Evolutionary conservation across 1,140 invertebrate genomes (phyloP).

Genomic region (Leptonema lineaticorne): DNA sequence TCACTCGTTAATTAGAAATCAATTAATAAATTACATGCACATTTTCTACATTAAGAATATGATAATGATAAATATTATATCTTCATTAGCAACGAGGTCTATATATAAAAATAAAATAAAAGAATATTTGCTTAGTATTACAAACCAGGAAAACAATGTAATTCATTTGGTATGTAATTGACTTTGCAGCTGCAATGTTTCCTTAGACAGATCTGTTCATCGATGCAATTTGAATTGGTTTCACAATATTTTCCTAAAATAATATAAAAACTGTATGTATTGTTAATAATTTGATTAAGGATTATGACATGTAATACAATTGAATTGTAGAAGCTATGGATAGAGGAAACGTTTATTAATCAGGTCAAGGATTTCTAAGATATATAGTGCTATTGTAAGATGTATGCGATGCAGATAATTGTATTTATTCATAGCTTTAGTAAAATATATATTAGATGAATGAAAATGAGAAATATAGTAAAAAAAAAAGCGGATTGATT

Average conservation of each 20-base stretch:
- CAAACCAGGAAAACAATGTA: constrained; percentile 35
- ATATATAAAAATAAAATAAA: neutral
- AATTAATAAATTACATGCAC: too few species aligned
- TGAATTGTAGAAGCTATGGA: neutral
- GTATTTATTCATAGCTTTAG: too few species aligned
- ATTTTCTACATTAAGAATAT: neutral
- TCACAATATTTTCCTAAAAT: constrained; percentile 21
- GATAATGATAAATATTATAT: neutral
- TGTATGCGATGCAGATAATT: too few species aligned
- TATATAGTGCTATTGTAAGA: too few species aligned
- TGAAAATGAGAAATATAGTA: too few species aligned
- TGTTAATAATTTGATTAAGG: neutral
- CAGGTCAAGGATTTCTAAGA: neutral
- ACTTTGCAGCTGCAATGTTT: constrained; percentile 32
- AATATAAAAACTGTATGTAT: neutral
- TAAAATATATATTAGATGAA: too few species aligned
- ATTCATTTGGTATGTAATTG: constrained; percentile 27
- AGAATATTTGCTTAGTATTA: neutral
- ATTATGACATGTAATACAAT: neutral
- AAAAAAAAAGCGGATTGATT: too few species aligned
- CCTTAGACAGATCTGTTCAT: constrained; percentile 23
- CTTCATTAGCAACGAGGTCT: neutral
- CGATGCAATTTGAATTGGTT: constrained; percentile 28
- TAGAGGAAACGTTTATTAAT: neutral
- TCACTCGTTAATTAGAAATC: neutral